These are phyloP conservation scores for Tamandua tetradactyla DNA, from an alignment of 2,797 vertebrate species.

Conservation along the genomic window DNA sequence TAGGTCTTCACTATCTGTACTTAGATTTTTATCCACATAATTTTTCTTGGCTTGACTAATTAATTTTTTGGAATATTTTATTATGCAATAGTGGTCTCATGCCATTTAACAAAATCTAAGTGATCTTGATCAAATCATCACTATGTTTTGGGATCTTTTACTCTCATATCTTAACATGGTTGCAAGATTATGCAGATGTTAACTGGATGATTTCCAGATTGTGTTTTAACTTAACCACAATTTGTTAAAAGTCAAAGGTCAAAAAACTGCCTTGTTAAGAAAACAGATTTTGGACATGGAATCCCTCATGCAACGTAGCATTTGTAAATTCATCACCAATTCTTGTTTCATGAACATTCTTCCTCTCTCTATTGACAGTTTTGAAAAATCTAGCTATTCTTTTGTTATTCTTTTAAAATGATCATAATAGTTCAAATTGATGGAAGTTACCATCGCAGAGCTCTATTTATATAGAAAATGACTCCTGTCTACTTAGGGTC, in stretches of 20 bases:
- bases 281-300: not conserved
- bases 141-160: constrained; percentile 1
- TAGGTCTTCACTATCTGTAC: not conserved
- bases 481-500: constrained; percentile 52
- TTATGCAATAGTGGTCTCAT: not conserved
- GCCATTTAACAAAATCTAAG: not conserved
- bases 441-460: constrained; percentile 51
- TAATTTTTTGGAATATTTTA: constrained; percentile 6
- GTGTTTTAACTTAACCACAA: constrained; percentile 45
- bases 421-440: constrained; percentile 20
- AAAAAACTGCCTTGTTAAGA: constrained; percentile 47
- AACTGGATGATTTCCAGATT: constrained; percentile 47
- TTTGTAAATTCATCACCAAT: constrained; percentile 57
- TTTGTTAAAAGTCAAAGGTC: constrained; percentile 71
- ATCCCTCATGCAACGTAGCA: constrained; percentile 63
- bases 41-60: not conserved
- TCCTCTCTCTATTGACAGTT: constrained; percentile 22
- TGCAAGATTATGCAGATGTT: constrained; percentile 21
- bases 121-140: constrained; percentile 1
- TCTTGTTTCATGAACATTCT: constrained; percentile 6
- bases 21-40: not conserved
- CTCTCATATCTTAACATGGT: not conserved
- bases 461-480: constrained; percentile 65
- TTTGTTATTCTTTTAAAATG: constrained; percentile 61
- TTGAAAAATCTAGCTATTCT: constrained; percentile 65